These are phyloP conservation scores for Neelides sp. DNA, from an alignment of 1,140 invertebrate genomes.

Conservation along the genomic window DNA sequence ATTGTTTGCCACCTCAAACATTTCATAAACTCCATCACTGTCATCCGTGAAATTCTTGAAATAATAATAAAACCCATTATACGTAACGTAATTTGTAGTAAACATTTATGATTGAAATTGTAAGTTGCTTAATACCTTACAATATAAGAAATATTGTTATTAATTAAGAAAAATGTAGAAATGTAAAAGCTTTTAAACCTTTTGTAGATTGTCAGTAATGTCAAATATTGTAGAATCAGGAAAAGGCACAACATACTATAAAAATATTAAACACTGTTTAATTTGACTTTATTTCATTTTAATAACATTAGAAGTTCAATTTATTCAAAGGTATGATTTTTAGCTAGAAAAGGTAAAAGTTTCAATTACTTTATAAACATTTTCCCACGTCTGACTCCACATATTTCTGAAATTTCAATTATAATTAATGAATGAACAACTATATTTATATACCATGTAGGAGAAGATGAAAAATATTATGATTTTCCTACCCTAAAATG, in stretches of 20 bases:
- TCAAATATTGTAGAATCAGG: constrained; percentile 32
- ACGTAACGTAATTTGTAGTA: no score
- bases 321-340: no score
- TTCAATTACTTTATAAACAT: constrained; percentile 32
- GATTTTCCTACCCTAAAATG: constrained; percentile 50
- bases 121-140: background rate
- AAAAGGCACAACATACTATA: constrained; percentile 32
- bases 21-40: constrained; percentile 34
- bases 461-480: background rate
- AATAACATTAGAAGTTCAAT: no score
- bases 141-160: background rate
- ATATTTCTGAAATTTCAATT: constrained; percentile 62
- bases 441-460: background rate
- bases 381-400: constrained; percentile 70
- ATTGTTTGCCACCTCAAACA: constrained; percentile 31
- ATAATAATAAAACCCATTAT: constrained; percentile 3
- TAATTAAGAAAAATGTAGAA: background rate
- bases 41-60: constrained; percentile 13
- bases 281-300: no score
- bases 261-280: no score
- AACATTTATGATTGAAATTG: background rate
- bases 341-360: no score
- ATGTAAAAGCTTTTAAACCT: constrained; percentile 2
- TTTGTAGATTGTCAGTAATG: constrained; percentile 1
- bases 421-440: background rate